phyloP scores from a whole-genome alignment of 2,113 vertebrate genomes.

The Oreochromis tanganicae region DNA sequence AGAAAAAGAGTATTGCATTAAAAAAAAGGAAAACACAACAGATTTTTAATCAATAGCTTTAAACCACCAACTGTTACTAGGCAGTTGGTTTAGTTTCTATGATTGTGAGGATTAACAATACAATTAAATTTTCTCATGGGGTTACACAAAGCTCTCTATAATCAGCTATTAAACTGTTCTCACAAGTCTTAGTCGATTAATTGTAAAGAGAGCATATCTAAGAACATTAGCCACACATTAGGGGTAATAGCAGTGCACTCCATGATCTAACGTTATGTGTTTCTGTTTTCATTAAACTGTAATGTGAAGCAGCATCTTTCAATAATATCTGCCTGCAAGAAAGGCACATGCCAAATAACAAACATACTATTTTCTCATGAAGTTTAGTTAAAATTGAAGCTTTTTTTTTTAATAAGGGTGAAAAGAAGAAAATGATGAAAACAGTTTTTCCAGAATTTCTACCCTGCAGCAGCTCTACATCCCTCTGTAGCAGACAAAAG shows the following conservation, averaged over 20 bases:
- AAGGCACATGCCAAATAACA: not conserved
- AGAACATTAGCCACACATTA: conserved; percentile 12
- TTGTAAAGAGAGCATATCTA: not conserved
- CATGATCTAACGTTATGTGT: not conserved
- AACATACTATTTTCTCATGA: not conserved
- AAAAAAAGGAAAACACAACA: not conserved
- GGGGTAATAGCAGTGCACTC: not conserved
- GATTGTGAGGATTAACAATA: not conserved
- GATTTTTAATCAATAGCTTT: not conserved
- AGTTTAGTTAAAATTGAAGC: not conserved
- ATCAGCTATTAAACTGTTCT: not conserved
- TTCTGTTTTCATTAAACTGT: not conserved
- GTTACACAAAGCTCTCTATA: not conserved
- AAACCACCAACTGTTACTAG: not conserved
- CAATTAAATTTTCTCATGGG: not conserved
- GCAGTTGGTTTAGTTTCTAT: not conserved
- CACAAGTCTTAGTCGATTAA: not conserved
- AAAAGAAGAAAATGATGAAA: not conserved
- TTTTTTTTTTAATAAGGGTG: not conserved
- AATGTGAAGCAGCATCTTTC: not conserved
- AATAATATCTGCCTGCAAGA: not conserved
- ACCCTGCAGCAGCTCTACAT: not conserved
- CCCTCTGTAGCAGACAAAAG: not conserved
- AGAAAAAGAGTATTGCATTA: too few species aligned
- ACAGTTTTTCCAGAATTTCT: not conserved